Evolutionary conservation across 2,888 invertebrate genomes (phyloP), one percentile per base, ranked within the genome.

Genomic region (Drosophila trichaetosa): DNA sequence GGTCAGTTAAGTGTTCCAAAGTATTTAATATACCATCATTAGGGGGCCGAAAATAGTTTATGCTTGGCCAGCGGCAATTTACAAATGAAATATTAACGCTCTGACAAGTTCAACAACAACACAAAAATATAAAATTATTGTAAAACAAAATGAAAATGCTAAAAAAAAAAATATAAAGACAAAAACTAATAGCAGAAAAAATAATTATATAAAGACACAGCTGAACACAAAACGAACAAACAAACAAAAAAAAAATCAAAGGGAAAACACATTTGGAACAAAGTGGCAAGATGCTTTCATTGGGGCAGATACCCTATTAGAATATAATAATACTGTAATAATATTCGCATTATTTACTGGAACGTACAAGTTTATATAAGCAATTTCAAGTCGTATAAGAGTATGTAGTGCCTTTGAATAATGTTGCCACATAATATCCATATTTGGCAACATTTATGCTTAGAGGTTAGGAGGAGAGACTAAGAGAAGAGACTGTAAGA

Each of bases 51-150:
- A 57, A 54, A 34, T 29, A 38, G 68, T 85, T 80, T 57, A 82
- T 71, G 86, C 83, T 73, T 77, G 74, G 88, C 65, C 66, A 70
- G 59, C 66, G 24, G 18, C 53, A 59, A 68, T 72, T 74, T 74
- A 48, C 38, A 73, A 74, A 76, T 74, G 40, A 62, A 71, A 70
- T 66, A 72, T 81, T 60, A 71, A 73, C 71, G 74, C 84, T 67
- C 77, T 79, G 75, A 77, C 84, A 70, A 74, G 67, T 76, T 79
- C 58, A 79, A 46, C 11, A 54, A 33, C 33, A 74, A 46, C 36
- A 42, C 18, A 59, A 48, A 33, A 42, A 27, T 5, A 38, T 10
- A 6, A 21, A 42, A 11, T 11, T 21, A 16, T 40, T 6, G 7
- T 48, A 21, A 5, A 7, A 24, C 7, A 24, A 10, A 21, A 36